Percentiles rank a stretch among this genome's conserved stretches.
Conservation (phyloP, 2,797 vertebrate genomes). For the Orestias chungarensis region DNA sequence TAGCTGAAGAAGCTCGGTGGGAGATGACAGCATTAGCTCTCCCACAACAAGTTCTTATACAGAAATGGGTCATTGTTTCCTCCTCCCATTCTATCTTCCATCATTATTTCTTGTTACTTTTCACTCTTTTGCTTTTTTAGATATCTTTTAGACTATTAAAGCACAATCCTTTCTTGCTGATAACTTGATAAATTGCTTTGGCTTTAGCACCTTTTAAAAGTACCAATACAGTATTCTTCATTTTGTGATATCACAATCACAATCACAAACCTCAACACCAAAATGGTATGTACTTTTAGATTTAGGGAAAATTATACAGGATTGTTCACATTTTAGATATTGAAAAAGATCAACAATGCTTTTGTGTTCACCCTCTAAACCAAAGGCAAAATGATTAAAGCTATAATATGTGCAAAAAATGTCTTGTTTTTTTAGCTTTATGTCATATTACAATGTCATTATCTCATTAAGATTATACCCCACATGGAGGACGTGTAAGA, state of each 20-base stretch:
- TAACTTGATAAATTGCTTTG: neutral
- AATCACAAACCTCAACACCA: neutral
- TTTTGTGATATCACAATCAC: neutral
- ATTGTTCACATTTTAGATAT: no score
- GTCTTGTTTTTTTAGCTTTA: no score
- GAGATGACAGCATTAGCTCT: slow-evolving; percentile 46
- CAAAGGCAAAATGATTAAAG: no score
- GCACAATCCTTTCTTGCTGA: neutral
- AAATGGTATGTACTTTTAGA: no score
- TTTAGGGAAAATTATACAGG: no score
- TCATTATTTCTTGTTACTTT: slow-evolving; percentile 10
- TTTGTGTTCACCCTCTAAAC: no score
- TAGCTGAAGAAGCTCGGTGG: slow-evolving; percentile 58
- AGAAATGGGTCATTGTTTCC: slow-evolving; percentile 49
- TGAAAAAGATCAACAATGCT: no score
- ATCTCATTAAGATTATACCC: no score
- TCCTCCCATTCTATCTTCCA: slow-evolving; percentile 25
- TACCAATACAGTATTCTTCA: neutral
- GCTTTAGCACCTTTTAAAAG: neutral
- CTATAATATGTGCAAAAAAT: no score
- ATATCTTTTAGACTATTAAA: neutral
- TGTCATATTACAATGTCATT: no score
- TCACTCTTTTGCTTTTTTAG: slow-evolving; percentile 16
- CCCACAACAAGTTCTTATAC: slow-evolving; percentile 49
- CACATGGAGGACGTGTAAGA: no score